These are phyloP conservation scores for Glaucopsyche alexis DNA, from an alignment of 2,888 invertebrate genomes.

Conservation along the genomic window DNA sequence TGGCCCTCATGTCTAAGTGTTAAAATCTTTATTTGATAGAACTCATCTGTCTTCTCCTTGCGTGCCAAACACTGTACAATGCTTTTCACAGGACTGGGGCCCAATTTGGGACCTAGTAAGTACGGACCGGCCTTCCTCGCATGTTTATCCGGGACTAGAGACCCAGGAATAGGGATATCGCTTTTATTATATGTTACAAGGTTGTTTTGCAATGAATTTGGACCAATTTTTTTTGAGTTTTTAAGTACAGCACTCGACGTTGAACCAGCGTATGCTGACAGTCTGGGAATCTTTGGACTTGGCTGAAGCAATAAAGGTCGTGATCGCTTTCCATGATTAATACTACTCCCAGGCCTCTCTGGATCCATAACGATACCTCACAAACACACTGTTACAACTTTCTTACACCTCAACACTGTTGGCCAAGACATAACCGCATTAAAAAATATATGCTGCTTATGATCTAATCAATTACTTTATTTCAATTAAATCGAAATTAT, in stretches of 20 bases:
- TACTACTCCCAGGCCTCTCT: conserved; percentile 63
- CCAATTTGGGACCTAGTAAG: conserved; percentile 84
- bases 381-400: background rate
- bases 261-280: conserved; percentile 59
- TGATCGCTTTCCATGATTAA: conserved; percentile 69
- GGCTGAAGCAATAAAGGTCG: conserved; percentile 70
- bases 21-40: conserved; percentile 84
- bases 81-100: conserved; percentile 87
- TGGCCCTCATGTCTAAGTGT: conserved; percentile 75
- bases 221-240: conserved; percentile 55
- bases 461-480: background rate
- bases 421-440: conserved; percentile 19
- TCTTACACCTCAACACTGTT: background rate
- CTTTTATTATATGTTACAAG: conserved; percentile 57
- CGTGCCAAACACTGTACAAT: conserved; percentile 88
- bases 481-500: background rate
- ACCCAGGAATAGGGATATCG: conserved; percentile 73
- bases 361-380: conserved; percentile 60
- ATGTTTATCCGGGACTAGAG: conserved; percentile 73
- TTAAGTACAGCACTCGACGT: conserved; percentile 58
- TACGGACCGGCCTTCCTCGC: conserved; percentile 84
- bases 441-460: conserved; percentile 10
- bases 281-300: conserved; percentile 64
- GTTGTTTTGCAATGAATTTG: conserved; percentile 51
- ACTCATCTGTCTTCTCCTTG: conserved; percentile 83